phyloP scores from a whole-genome alignment of 2,888 invertebrate genomes.

The Linyphia triangularis region DNA sequence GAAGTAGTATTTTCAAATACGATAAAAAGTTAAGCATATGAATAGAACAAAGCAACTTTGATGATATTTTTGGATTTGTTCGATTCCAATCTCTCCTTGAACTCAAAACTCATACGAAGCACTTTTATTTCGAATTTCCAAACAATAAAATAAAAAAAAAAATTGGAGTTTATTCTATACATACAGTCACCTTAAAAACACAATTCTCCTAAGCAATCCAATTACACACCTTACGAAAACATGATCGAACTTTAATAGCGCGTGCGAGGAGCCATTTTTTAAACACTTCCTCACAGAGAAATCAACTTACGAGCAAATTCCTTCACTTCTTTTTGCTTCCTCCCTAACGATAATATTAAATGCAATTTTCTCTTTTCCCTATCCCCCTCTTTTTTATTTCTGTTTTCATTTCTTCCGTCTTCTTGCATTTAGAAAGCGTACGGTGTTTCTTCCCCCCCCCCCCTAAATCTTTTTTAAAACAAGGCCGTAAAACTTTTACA shows the following conservation, averaged over 20 bases:
- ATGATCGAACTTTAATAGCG: slow-evolving; percentile 51
- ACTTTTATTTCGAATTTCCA: too few relatives aligned
- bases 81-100: too few relatives aligned
- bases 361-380: slow-evolving; percentile 46
- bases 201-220: too few relatives aligned
- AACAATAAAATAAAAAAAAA: too few relatives aligned
- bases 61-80: too few relatives aligned
- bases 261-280: slow-evolving; percentile 46
- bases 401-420: not conserved
- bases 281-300: slow-evolving; percentile 18
- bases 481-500: slow-evolving; percentile 61
- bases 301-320: slow-evolving; percentile 58
- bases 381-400: not conserved
- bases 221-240: slow-evolving; percentile 61
- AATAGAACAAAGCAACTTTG: too few relatives aligned
- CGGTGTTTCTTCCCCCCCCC: slow-evolving; percentile 25
- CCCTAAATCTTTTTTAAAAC: slow-evolving; percentile 38
- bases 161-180: too few relatives aligned
- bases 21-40: too few relatives aligned
- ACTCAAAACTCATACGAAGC: too few relatives aligned
- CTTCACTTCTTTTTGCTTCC: slow-evolving; percentile 44
- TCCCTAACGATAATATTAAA: slow-evolving; percentile 56
- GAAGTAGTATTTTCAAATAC: too few relatives aligned
- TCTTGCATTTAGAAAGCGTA: not conserved
- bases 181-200: too few relatives aligned